A percentile compares a stretch with the other conserved stretches of the same genome.
These are phyloP conservation scores for Miichthys miiuy DNA, from an alignment of 2,797 vertebrate genomes.

Conservation along the genomic window DNA sequence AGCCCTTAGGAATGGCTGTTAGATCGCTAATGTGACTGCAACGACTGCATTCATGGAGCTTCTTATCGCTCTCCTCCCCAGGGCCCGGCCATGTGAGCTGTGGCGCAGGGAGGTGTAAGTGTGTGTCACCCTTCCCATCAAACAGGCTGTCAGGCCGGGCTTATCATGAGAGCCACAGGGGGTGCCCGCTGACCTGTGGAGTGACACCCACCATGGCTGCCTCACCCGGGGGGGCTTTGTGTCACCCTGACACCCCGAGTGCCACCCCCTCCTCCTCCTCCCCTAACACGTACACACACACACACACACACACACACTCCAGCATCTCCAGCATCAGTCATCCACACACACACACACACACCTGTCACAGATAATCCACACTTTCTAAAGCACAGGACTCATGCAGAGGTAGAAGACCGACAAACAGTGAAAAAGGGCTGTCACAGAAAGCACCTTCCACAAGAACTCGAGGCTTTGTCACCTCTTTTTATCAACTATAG, in stretches of 20 bases:
- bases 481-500: constrained; percentile 76
- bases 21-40: constrained; percentile 83
- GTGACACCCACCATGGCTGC: constrained; percentile 68
- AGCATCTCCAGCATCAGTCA: constrained; percentile 43
- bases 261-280: constrained; percentile 3
- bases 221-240: constrained; percentile 57
- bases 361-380: constrained; percentile 42
- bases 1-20: constrained; percentile 44
- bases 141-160: constrained; percentile 81
- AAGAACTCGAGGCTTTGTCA: constrained; percentile 61
- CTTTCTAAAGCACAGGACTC: constrained; percentile 25
- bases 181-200: constrained; percentile 86
- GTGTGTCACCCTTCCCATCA: constrained; percentile 80
- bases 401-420: constrained; percentile 31
- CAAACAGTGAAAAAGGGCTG: constrained; percentile 20
- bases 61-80: constrained; percentile 86
- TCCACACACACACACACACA: constrained; percentile 33
- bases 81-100: constrained; percentile 70
- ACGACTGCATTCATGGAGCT: constrained; percentile 84
- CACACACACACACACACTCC: constrained; percentile 9
- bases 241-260: constrained; percentile 50
- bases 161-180: constrained; percentile 90
- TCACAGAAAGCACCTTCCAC: constrained; percentile 31
- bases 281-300: background rate
- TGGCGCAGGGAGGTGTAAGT: constrained; percentile 53